Percentiles rank a stretch among this genome's conserved stretches.
These are phyloP conservation scores for Fissipunctia ypsillon DNA, from an alignment of 2,888 invertebrate genomes.

Conservation along the genomic window DNA sequence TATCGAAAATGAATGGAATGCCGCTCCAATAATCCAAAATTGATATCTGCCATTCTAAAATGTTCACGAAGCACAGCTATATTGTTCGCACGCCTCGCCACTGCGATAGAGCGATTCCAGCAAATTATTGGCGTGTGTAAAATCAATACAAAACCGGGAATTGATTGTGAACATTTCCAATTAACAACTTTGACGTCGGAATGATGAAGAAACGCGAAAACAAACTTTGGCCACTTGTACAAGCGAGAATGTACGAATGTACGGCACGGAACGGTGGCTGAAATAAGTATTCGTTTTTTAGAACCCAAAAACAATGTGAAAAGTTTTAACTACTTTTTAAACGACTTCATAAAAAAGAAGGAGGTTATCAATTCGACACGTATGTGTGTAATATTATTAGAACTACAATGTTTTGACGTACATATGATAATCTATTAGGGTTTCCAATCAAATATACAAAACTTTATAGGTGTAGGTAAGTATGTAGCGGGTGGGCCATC, in stretches of 20 bases:
- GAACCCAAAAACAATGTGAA: conserved; percentile 9
- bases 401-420: too few species aligned
- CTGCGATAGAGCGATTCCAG: conserved; percentile 49
- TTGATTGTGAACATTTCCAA: conserved; percentile 65
- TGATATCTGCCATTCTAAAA: conserved; percentile 58
- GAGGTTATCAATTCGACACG: too few species aligned
- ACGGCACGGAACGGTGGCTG: neutral
- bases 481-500: too few species aligned
- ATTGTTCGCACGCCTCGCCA: conserved; percentile 40
- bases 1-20: conserved; percentile 44
- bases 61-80: conserved; percentile 46
- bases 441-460: too few species aligned
- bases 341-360: too few species aligned
- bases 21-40: conserved; percentile 51
- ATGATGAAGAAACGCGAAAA: conserved; percentile 52
- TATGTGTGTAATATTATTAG: too few species aligned
- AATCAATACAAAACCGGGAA: conserved; percentile 62
- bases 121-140: conserved; percentile 58
- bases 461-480: too few species aligned
- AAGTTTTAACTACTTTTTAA: conserved; percentile 45
- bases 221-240: conserved; percentile 57
- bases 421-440: too few species aligned
- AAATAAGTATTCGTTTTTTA: conserved; percentile 37
- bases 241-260: conserved; percentile 20
- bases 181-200: conserved; percentile 56